phyloP scores from a whole-genome alignment of 2,888 invertebrate species.

The Sarcophaga caerulescens region DNA sequence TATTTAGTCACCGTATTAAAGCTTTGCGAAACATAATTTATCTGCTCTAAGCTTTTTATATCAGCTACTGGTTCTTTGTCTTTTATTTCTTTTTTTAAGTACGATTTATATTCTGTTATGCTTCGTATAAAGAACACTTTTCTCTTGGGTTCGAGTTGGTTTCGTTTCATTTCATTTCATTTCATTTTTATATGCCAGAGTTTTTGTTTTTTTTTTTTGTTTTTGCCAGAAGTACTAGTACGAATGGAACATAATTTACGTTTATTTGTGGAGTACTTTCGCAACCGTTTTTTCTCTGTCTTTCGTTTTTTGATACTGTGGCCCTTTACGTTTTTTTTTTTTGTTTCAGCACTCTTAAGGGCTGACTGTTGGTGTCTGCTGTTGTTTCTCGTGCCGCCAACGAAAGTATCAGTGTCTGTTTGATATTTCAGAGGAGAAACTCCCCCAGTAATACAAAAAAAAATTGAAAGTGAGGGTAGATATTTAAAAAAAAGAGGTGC shows the following conservation, averaged over 20 bases:
- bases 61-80: conserved; percentile 16
- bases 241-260: conserved; percentile 48
- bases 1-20: conserved; percentile 55
- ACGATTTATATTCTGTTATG: conserved; percentile 49
- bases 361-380: background rate
- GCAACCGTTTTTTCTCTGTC: conserved; percentile 14
- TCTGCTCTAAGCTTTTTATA: conserved; percentile 45
- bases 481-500: background rate
- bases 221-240: conserved; percentile 15
- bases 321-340: conserved; percentile 25
- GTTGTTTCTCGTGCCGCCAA: too few relatives aligned
- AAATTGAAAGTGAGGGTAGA: too few relatives aligned
- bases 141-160: background rate
- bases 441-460: too few relatives aligned
- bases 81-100: conserved; percentile 38
- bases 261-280: conserved; percentile 22
- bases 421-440: background rate
- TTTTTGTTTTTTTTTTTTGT: background rate
- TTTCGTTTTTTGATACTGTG: background rate
- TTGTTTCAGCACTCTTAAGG: conserved; percentile 47
- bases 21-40: conserved; percentile 57
- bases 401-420: background rate
- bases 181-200: background rate
- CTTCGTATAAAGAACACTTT: background rate
- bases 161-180: conserved; percentile 24